Evolutionary conservation across 2,113 vertebrate genomes (phyloP), one percentile per base, ranked within the genome.

Genomic region (Barnardius zonarius): DNA sequence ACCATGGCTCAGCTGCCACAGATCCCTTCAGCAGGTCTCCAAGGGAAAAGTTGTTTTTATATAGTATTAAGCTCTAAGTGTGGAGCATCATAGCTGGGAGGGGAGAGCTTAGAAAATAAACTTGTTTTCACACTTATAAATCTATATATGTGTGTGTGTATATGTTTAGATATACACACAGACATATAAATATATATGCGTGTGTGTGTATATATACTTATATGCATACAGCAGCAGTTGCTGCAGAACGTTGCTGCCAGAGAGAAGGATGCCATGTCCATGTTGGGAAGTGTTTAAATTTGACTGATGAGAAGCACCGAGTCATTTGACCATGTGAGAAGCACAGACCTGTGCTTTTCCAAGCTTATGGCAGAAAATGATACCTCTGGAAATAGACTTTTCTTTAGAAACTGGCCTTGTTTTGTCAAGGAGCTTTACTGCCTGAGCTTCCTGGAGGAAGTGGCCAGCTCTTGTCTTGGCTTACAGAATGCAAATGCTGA

Each of bases 231-330:
- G 19, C 33, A 83, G 49, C 41, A 81, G 69, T 81, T 8, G 7
- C 57, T 91, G 64, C 77, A 75, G 46, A 84, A n/a, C 1, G 0
- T 23, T 68, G 35, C 28, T 77, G 66, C 20, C 39, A 52, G 43
- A 78, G 35, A 72, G 64, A 75, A 78, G 64, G 64, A 83, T 64
- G 61, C 11, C 49, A 1, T 39, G 62, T 51, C 91, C 69, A 20
- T 91, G 75, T 92, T 64, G 64, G 83, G 70, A 78, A 35, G 30
- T 46, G n/a, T 35, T 88, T 92, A 64, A 54, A 76, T 80, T 73
- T 4, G 15, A 12, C 48, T 86, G 88, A 66, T 39, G 63, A 90
- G 66, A 82, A 80, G 28, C 13, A 59, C 59, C 48, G 37, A 78
- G 66, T 44, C 43, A 27, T 63, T 82, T 68, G 31, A 51, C 37